Conservation (phyloP, 2,797 vertebrate genomes). For the Gymnopithys bicolor region DNA sequence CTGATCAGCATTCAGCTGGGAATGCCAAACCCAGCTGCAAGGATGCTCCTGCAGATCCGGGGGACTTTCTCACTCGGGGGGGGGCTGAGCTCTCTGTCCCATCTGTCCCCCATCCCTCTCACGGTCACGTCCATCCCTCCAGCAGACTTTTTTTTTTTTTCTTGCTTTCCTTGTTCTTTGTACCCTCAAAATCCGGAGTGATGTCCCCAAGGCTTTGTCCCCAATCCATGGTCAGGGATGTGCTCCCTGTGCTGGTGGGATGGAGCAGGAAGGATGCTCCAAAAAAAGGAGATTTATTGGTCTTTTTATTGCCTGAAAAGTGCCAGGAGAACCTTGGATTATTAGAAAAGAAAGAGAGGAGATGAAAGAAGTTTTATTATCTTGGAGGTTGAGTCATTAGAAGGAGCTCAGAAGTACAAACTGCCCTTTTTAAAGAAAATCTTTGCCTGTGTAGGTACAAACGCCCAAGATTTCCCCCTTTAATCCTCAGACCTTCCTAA, state of each 20-base stretch:
- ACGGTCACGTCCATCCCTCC: neutral
- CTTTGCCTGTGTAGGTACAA: neutral
- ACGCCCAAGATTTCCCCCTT: neutral
- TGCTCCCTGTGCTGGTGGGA: accelerated
- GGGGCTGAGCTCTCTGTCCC: neutral
- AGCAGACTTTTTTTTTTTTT: neutral
- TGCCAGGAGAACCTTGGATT: neutral
- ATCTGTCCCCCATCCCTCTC: neutral
- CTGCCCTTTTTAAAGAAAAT: neutral
- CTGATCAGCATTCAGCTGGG: neutral
- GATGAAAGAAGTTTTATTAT: neutral
- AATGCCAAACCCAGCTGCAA: neutral
- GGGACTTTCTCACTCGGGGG: neutral
- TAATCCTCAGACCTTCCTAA: neutral
- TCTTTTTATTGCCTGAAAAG: neutral
- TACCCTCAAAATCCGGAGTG: neutral
- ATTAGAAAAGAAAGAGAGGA: neutral
- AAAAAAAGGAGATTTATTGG: neutral
- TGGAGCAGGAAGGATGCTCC: neutral
- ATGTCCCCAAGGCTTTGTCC: neutral
- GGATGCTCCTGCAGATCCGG: neutral
- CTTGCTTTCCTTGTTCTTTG: neutral
- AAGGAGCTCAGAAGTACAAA: neutral
- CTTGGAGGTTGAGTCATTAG: neutral
- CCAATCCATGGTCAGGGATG: neutral